Percentiles rank a stretch among this genome's conserved stretches.
Conservation (phyloP, 1,140 invertebrate species). For the Pygmarrhopalites habei region DNA sequence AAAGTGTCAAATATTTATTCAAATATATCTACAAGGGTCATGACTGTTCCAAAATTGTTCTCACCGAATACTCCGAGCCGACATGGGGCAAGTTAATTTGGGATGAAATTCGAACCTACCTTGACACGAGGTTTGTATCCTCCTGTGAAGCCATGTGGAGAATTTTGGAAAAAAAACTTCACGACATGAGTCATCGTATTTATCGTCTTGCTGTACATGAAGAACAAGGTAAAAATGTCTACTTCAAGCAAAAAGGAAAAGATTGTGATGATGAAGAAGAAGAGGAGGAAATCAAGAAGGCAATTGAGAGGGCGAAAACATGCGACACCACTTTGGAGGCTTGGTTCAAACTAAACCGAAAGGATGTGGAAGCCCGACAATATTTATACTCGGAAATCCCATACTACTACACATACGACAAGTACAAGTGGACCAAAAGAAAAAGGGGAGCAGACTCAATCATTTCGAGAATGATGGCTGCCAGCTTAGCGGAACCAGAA, state of each 20-base stretch:
- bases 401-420: constrained; percentile 36
- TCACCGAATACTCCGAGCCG: too few relatives aligned
- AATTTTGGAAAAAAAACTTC: constrained; percentile 31
- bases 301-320: background rate
- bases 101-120: constrained; percentile 24
- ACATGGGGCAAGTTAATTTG: too few relatives aligned
- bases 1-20: constrained; percentile 46
- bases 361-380: background rate
- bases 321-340: background rate
- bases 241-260: constrained; percentile 26
- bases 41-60: background rate
- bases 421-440: constrained; percentile 19
- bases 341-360: constrained; percentile 4
- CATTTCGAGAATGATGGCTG: constrained; percentile 31
- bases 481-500: constrained; percentile 20
- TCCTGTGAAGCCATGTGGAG: constrained; percentile 40
- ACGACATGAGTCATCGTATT: constrained; percentile 38
- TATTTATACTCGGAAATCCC: constrained; percentile 40
- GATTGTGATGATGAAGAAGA: background rate
- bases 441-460: background rate
- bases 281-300: background rate
- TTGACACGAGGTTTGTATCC: constrained; percentile 35
- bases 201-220: constrained; percentile 47
- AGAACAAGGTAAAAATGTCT: constrained; percentile 44
- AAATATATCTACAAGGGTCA: constrained; percentile 20